phyloP scores from a whole-genome alignment of 2,888 invertebrate genomes.

The Cristatella mucedo region DNA sequence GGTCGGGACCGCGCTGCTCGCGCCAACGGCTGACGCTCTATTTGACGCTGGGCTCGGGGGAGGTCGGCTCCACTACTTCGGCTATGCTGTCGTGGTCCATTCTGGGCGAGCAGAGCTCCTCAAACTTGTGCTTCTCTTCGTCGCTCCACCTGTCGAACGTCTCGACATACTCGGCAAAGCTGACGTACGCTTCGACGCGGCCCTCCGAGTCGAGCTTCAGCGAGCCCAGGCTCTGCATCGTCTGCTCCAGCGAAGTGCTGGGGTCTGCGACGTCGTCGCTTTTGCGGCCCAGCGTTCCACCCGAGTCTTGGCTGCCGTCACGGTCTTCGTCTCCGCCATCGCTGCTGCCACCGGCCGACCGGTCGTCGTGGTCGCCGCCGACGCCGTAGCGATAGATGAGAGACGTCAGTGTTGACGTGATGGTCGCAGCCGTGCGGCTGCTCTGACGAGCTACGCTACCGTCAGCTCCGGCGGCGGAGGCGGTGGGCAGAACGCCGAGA shows the following conservation, averaged over 20 bases:
- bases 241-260: not conserved
- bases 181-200: slow-evolving; percentile 62
- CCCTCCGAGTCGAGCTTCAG: slow-evolving; percentile 49
- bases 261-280: slow-evolving; percentile 6
- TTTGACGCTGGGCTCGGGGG: no score
- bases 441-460: no score
- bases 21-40: no score
- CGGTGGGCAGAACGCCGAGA: not conserved
- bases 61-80: no score
- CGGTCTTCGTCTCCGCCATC: no score
- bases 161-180: slow-evolving; percentile 53
- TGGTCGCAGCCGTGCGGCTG: not conserved
- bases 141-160: slow-evolving; percentile 27
- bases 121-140: slow-evolving; percentile 21
- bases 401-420: not conserved
- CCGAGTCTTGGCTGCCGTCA: no score
- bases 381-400: not conserved
- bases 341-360: no score
- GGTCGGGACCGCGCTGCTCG: no score
- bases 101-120: slow-evolving; percentile 11
- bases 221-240: slow-evolving; percentile 14
- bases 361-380: no score
- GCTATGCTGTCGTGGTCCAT: slow-evolving; percentile 5
- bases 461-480: no score
- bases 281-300: no score